Conservation (phyloP, 2,888 invertebrate species). For the Drosophila acutilabella region DNA sequence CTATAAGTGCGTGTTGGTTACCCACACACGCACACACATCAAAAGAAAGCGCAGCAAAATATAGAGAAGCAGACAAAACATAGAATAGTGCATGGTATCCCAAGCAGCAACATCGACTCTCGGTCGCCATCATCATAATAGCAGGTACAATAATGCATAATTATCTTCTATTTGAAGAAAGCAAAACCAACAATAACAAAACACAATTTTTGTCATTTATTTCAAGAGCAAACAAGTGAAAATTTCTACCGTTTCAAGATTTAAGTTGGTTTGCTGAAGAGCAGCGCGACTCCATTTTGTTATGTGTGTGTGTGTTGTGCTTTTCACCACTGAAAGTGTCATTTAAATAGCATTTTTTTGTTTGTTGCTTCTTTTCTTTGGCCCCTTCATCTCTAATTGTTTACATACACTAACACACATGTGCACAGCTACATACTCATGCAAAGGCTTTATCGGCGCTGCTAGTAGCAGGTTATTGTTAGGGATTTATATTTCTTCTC, state of each 20-base stretch:
- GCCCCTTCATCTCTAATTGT: conserved; percentile 60
- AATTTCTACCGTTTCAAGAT: conserved; percentile 20
- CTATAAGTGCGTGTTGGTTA: conserved; percentile 33
- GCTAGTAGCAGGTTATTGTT: conserved; percentile 34
- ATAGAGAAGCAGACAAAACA: conserved; percentile 21
- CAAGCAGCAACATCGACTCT: conserved; percentile 9
- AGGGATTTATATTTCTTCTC: not conserved
- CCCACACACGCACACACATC: conserved; percentile 27
- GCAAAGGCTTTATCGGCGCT: conserved; percentile 14
- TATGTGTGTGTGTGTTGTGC: conserved; percentile 44
- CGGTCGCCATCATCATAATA: conserved; percentile 23
- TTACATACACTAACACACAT: conserved; percentile 55
- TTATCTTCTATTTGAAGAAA: conserved; percentile 57
- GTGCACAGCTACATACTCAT: not conserved
- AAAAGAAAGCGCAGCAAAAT: conserved; percentile 47
- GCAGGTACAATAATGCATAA: conserved; percentile 28
- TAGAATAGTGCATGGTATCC: conserved; percentile 29
- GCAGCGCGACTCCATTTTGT: conserved; percentile 52
- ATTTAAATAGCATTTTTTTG: conserved; percentile 58
- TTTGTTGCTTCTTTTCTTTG: conserved; percentile 42
- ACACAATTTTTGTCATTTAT: conserved; percentile 52
- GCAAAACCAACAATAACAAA: conserved; percentile 44
- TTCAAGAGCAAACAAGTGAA: conserved; percentile 48
- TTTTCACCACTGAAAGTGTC: conserved; percentile 73
- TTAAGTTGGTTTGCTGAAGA: not conserved